Evolutionary conservation across 2,113 vertebrate genomes (phyloP).

Genomic region (Bungarus multicinctus): DNA sequence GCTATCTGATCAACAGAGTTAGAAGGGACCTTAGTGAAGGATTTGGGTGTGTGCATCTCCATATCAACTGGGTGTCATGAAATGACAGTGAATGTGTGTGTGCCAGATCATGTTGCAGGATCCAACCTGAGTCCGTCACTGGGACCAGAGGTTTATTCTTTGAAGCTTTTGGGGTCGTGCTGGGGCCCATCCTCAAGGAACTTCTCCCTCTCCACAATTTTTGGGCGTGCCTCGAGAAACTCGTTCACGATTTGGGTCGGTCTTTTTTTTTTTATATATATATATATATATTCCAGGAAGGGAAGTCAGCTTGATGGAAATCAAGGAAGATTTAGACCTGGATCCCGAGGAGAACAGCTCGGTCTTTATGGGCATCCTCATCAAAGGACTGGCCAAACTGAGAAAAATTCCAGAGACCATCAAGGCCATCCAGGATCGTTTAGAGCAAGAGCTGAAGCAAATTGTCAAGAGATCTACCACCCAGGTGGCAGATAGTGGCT

Average conservation of each 20-base stretch:
- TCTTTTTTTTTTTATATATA: neutral
- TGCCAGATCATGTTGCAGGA: too few species aligned
- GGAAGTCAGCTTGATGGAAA: conserved; percentile 79
- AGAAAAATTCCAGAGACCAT: conserved; percentile 93
- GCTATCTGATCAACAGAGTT: too few species aligned
- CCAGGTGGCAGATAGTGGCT: conserved; percentile 91
- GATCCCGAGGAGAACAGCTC: conserved; percentile 95
- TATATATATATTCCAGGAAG: conserved; percentile 63
- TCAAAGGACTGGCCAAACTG: conserved; percentile 92
- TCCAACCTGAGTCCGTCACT: too few species aligned
- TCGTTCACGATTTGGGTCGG: neutral
- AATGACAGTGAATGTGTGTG: too few species aligned
- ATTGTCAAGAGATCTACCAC: conserved; percentile 96
- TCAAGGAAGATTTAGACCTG: conserved; percentile 81
- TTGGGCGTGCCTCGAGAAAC: neutral
- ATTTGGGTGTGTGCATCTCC: too few species aligned
- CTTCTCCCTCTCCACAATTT: too few species aligned
- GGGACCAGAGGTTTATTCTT: too few species aligned
- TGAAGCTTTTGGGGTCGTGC: too few species aligned
- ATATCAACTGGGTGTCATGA: too few species aligned
- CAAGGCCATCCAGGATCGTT: conserved; percentile 92
- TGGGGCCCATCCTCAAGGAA: too few species aligned
- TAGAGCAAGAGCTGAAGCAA: conserved; percentile 95
- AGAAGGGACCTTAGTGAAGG: too few species aligned
- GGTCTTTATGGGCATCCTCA: conserved; percentile 95